Evolutionary conservation across 2,888 invertebrate genomes (phyloP).

Genomic region (Imbricaverruca yamaguchii): DNA sequence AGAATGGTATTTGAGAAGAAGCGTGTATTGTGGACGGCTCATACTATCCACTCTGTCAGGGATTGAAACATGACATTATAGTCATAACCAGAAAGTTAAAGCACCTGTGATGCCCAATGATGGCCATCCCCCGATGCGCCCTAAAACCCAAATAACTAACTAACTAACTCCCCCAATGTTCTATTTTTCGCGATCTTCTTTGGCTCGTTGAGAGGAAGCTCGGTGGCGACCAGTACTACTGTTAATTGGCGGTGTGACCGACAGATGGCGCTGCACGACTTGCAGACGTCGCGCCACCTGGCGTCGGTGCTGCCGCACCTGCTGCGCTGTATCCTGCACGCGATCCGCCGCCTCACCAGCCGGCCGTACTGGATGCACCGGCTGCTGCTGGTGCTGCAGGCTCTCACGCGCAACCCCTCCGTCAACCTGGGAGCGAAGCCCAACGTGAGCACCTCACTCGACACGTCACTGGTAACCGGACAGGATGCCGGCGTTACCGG

Average conservation of each 20-base stretch:
- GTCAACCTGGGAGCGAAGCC: slow-evolving; percentile 12
- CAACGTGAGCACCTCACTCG: slow-evolving; percentile 8
- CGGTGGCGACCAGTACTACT: no score
- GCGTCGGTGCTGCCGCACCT: slow-evolving; percentile 18
- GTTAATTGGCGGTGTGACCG: not conserved
- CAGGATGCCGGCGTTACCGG: not conserved
- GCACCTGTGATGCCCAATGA: no score
- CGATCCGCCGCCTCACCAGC: not conserved
- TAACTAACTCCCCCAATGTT: no score
- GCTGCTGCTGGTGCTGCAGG: slow-evolving; percentile 5
- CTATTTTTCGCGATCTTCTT: no score
- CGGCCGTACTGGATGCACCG: slow-evolving; percentile 6
- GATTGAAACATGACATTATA: no score
- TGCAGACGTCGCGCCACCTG: not conserved
- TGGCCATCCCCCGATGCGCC: no score
- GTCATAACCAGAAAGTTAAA: no score
- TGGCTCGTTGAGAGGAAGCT: no score
- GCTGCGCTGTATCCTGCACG: slow-evolving; percentile 10
- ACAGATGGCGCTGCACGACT: slow-evolving; percentile 15
- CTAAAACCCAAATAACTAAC: no score
- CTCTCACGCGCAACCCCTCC: not conserved
- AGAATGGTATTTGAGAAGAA: no score
- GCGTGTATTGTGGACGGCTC: no score
- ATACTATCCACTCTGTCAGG: no score
- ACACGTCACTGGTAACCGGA: not conserved